Base-by-base conservation (phyloP, 2,888 invertebrate genomes). In the Pilophorus perplexus region DNA sequence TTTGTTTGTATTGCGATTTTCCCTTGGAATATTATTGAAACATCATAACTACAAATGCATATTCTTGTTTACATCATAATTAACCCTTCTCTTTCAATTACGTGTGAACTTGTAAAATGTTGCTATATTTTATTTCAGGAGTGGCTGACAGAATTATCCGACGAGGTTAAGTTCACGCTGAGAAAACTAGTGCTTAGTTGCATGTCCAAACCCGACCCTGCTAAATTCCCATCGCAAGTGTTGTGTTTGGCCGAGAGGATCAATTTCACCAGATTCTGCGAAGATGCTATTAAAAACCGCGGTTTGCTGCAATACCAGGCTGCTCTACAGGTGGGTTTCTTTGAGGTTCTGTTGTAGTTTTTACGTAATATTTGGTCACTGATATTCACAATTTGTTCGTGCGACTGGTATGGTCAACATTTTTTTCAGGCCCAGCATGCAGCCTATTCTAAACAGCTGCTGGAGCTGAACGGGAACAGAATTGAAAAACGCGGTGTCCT, bases 231-330 rank as follows among this genome's bases (percentile, higher is more conserved):
- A 48, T 86, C 85, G 1, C 88, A 95, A 83, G 86, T 95, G 71
- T 79, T 96, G 40, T 92, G 93, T 75, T 80, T 95, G 50, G 85
- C 89, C 2, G 90, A 93, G 74, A 87, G 87, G 74, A 86, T 97
- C 60, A 82, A 85, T 62, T 97, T 96, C 77, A 92, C 93, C 1
- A 84, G 85, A 70, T 85, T 87, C 75, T 85, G 89, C 71, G 96
- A 97, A 78, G 85, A 84, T 73, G 88, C 92, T 2, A 88, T 96
- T 71, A 76, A 78, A 18, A 60, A n/a, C n/a, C 60, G 55, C 27
- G 59, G 64, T 23, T 28, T 69, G 33, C 14, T n/a, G 3, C 40
- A 28, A 27, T 67, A 64, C 33, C 52, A 52, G 2, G 27, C 48
- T 14, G 60, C 52, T 25, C 42, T 67, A 6, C 22, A 57, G 67